Evolutionary conservation across 2,888 invertebrate species (phyloP).

Genomic region (Gari tellinella): DNA sequence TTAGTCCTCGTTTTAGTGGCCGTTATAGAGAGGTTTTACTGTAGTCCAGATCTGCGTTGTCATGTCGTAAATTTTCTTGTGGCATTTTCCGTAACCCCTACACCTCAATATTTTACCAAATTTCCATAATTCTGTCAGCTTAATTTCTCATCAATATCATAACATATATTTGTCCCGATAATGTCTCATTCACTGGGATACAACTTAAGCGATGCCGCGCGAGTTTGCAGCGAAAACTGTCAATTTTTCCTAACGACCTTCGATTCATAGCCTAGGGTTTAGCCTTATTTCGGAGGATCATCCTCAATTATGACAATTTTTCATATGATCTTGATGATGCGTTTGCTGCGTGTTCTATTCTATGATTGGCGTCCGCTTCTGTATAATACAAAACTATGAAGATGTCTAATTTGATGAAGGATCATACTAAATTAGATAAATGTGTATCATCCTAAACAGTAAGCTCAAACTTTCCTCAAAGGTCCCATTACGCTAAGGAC

Average conservation of each 20-base stretch:
- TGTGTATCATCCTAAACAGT: conserved; percentile 41
- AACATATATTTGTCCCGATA: conserved; percentile 57
- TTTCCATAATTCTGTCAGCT: conserved; percentile 61
- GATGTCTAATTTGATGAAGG: conserved; percentile 42
- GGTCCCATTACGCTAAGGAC: conserved; percentile 51
- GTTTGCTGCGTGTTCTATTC: conserved; percentile 2
- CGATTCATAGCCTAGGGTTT: conserved; percentile 47
- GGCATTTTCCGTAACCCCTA: conserved; percentile 32
- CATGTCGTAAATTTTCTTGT: conserved; percentile 56
- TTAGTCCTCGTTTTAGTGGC: too few relatives aligned
- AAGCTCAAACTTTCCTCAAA: conserved; percentile 33
- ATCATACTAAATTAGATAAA: conserved; percentile 33
- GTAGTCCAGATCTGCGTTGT: conserved; percentile 33
- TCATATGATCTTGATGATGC: conserved; percentile 18
- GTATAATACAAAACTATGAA: conserved; percentile 17
- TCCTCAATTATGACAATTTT: conserved; percentile 52
- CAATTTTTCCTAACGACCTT: conserved; percentile 59
- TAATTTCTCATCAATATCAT: conserved; percentile 55
- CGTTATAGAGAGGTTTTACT: too few relatives aligned
- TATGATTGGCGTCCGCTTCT: too few relatives aligned
- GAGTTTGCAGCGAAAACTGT: conserved; percentile 55
- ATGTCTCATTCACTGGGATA: conserved; percentile 55
- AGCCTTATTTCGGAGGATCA: conserved; percentile 3
- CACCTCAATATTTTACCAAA: conserved; percentile 53
- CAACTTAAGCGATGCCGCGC: conserved; percentile 47